Evolutionary conservation across 2,113 vertebrate species (phyloP).

Genomic region (Melanerpes formicivorus): DNA sequence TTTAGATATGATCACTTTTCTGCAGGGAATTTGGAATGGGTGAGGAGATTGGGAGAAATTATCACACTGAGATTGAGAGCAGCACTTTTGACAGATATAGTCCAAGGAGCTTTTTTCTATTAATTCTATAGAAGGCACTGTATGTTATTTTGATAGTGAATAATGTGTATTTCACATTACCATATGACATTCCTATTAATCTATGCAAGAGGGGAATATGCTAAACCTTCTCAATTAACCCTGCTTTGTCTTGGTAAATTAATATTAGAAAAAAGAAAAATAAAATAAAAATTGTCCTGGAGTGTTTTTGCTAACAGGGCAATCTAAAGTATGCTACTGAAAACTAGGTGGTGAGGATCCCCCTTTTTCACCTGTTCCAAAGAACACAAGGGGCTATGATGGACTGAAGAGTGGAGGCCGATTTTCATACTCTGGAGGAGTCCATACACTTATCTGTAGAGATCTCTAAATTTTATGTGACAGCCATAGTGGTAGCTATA

Average conservation of each 20-base stretch:
- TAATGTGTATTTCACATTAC: not conserved
- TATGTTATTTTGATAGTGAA: rapidly evolving
- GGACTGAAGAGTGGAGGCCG: not conserved
- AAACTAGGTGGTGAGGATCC: not conserved
- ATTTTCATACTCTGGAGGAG: not conserved
- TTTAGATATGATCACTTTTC: not conserved
- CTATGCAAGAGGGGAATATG: not conserved
- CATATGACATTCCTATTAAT: not conserved
- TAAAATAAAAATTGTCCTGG: no score
- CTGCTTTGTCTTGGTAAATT: not conserved
- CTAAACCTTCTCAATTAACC: not conserved
- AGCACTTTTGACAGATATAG: not conserved
- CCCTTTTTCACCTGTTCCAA: not conserved
- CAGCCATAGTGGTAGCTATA: not conserved
- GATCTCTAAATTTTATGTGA: not conserved
- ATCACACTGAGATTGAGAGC: not conserved
- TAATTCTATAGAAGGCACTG: not conserved
- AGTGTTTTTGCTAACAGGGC: not conserved
- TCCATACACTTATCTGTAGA: not conserved
- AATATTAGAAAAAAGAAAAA: not conserved
- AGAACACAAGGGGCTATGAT: not conserved
- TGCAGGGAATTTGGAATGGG: not conserved
- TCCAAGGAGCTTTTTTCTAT: not conserved
- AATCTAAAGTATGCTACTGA: not conserved
- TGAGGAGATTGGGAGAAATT: not conserved